Conservation (phyloP, 92 coral and sea anemone species). For the Actinernus sp. region DNA sequence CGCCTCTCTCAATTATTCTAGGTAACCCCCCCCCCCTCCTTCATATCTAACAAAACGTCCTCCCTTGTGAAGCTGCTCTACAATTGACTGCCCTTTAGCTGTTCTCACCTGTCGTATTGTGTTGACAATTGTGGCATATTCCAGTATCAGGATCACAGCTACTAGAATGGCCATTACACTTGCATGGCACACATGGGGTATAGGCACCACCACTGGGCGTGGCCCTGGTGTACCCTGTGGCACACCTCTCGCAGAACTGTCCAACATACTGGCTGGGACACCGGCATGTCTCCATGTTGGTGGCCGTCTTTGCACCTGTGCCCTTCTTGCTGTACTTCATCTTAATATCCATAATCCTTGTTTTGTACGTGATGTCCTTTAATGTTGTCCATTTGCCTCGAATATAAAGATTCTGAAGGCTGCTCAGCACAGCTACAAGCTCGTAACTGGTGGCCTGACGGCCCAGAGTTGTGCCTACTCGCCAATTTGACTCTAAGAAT, state of each 20-base stretch:
- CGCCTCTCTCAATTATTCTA: too few relatives aligned
- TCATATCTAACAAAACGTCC: too few relatives aligned
- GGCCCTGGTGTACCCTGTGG: slow-evolving; percentile 83
- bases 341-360: slow-evolving; percentile 43
- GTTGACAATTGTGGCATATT: slow-evolving; percentile 80
- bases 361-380: slow-evolving; percentile 7
- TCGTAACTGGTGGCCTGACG: slow-evolving; percentile 78
- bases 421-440: slow-evolving; percentile 79
- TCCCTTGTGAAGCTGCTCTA: too few relatives aligned
- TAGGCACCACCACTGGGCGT: slow-evolving; percentile 91
- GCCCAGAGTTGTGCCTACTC: slow-evolving; percentile 72
- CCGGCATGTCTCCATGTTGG: slow-evolving; percentile 80
- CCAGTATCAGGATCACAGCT: slow-evolving; percentile 90
- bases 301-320: slow-evolving; percentile 8
- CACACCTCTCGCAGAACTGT: slow-evolving; percentile 93
- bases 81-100: too few relatives aligned
- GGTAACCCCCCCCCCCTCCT: too few relatives aligned
- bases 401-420: slow-evolving; percentile 68
- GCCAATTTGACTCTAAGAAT: slow-evolving; percentile 85
- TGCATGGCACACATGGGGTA: slow-evolving; percentile 78
- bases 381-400: slow-evolving; percentile 88
- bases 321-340: slow-evolving; percentile 41
- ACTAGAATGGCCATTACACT: slow-evolving; percentile 77
- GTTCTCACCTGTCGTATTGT: slow-evolving; percentile 95
- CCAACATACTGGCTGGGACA: slow-evolving; percentile 88